These are phyloP conservation scores for Melopsittacus undulatus DNA, from an alignment of 2,797 vertebrate genomes.

Conservation along the genomic window DNA sequence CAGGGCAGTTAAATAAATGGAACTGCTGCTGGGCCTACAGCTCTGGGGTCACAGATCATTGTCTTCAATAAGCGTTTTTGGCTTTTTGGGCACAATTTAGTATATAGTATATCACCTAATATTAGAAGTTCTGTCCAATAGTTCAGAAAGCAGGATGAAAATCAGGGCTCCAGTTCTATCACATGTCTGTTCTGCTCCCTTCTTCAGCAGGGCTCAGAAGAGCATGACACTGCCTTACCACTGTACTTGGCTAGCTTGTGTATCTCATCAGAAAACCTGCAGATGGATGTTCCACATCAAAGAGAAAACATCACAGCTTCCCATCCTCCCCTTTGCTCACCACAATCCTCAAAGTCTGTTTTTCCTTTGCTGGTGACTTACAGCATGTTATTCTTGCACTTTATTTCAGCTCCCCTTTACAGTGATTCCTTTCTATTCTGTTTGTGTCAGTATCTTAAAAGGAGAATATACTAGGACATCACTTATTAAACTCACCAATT, in stretches of 20 bases:
- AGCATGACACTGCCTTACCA: not conserved
- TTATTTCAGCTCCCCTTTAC: not conserved
- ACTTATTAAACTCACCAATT: not conserved
- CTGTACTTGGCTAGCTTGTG: not conserved
- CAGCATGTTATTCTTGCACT: not conserved
- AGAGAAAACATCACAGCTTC: not conserved
- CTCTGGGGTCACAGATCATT: not conserved
- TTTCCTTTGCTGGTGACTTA: not conserved
- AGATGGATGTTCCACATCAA: not conserved
- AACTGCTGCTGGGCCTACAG: not conserved
- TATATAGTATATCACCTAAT: not conserved
- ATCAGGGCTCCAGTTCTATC: not conserved
- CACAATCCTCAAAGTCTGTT: not conserved
- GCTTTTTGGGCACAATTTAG: not conserved
- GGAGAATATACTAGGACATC: not conserved
- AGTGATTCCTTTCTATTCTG: not conserved
- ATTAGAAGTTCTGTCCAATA: not conserved
- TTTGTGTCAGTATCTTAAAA: not conserved
- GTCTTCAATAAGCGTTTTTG: not conserved
- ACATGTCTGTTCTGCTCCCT: not conserved
- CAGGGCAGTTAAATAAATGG: not conserved
- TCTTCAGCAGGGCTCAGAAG: not conserved
- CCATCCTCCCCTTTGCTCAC: not conserved
- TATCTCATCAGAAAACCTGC: not conserved
- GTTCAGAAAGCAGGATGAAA: not conserved